These are phyloP conservation scores for Lasioglossum leucozonium DNA, from an alignment of 2,888 invertebrate genomes.

Conservation along the genomic window DNA sequence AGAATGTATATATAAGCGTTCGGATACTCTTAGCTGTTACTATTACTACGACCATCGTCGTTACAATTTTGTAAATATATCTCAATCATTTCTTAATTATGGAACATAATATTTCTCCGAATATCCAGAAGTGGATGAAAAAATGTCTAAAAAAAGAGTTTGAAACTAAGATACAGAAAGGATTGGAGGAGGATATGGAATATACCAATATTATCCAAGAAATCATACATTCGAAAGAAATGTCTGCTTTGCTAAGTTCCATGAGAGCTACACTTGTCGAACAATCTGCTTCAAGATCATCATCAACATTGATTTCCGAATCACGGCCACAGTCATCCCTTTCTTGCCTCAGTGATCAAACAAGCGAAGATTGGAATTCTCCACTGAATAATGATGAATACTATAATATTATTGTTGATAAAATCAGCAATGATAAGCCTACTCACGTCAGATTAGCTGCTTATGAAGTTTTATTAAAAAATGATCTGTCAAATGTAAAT, in stretches of 20 bases:
- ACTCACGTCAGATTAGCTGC: constrained; percentile 82
- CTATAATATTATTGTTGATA: constrained; percentile 75
- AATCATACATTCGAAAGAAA: constrained; percentile 76
- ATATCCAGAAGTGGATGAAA: constrained; percentile 78
- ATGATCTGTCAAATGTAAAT: constrained; percentile 74
- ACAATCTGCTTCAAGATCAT: constrained; percentile 55
- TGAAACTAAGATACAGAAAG: constrained; percentile 69
- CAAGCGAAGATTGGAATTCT: constrained; percentile 79
- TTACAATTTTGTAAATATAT: constrained; percentile 6
- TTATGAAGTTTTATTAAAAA: constrained; percentile 78
- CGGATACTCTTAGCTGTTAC: neutral
- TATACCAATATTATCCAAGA: constrained; percentile 70
- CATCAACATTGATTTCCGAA: constrained; percentile 51
- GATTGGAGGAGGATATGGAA: constrained; percentile 68
- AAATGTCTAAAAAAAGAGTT: constrained; percentile 79
- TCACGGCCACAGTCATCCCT: constrained; percentile 74
- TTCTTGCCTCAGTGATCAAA: constrained; percentile 78
- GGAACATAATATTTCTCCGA: constrained; percentile 73
- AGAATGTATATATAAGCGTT: neutral
- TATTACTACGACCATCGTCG: neutral
- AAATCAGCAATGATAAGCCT: constrained; percentile 77
- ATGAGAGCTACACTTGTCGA: constrained; percentile 70
- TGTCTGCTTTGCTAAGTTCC: constrained; percentile 72
- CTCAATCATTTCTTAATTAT: constrained; percentile 58
- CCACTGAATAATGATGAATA: constrained; percentile 69